Evolutionary conservation across 2,113 vertebrate species (phyloP), one percentile per base, ranked within the genome.

Genomic region (Lycaon pictus): DNA sequence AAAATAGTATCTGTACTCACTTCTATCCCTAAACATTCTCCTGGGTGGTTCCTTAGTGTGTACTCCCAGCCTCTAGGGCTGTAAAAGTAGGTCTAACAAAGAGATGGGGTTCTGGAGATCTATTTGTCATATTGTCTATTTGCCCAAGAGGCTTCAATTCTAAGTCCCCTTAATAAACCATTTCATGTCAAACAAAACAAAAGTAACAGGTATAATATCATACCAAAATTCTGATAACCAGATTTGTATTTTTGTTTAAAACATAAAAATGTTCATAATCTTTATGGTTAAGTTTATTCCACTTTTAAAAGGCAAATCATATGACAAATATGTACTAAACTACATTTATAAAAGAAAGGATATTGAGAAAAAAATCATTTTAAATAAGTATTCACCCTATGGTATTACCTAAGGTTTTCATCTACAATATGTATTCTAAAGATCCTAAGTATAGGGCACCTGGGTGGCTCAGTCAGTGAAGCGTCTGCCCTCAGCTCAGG

Each of bases 371-470:
- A 48, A 48, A 65, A 76, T 51, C 20, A 53, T 85, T 71, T 82
- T 62, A 82, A 87, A n/a, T 32, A 65, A 92, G 27, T 48, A 63
- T 5, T 69, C 27, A 88, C 22, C 20, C 27, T 83, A 63, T 1
- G 62, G n/a, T 27, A 82, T 65, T 85, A 96, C 5, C 23, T 76
- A 91, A 65, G 35, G 93, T 91, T 95, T 87, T 96, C 62, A 84
- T 22, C 87, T 13, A 53, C 10, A 86, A 53, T 27, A 83, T 84
- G 27, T 72, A 37, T 19, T 67, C 62, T 74, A 69, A 83, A 83
- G 48, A 77, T 67, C 9, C 13, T 67, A 65, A 58, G 35, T 74
- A 72, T 7, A 43, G 43, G 43, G 43, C 43, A 43, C 43, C 43
- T 7, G 43, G 43, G 43, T 43, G 43, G 43, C 43, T 43, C 43